Conservation (phyloP, 2,113 vertebrate species). For the Ctenodactylus gundi region DNA sequence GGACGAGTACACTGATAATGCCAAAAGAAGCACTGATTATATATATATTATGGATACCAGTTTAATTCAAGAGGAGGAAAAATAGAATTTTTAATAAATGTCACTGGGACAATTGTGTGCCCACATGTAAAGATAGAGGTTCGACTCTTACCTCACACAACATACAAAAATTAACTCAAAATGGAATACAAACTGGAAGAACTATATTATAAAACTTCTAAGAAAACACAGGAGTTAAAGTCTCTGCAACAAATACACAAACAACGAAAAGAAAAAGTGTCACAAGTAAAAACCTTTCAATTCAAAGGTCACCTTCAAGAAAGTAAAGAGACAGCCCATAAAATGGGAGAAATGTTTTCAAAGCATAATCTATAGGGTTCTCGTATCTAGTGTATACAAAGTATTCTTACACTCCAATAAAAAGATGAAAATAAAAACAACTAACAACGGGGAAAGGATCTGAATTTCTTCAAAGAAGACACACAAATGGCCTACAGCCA, state of each 20-base stretch:
- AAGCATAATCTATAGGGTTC: background rate
- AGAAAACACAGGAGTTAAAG: background rate
- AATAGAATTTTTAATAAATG: background rate
- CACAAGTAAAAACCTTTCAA: background rate
- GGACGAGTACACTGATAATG: background rate
- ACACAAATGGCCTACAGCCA: background rate
- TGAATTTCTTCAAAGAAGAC: slow-evolving; percentile 4
- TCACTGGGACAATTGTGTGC: background rate
- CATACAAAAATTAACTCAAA: background rate
- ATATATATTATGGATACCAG: no score
- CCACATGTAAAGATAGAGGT: background rate
- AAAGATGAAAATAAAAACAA: background rate
- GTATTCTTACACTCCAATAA: background rate
- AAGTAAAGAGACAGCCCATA: background rate
- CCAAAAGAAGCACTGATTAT: background rate
- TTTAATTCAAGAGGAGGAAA: background rate
- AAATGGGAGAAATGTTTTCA: background rate
- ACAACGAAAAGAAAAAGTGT: background rate
- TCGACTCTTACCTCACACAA: background rate
- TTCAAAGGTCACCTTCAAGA: background rate
- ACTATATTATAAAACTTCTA: background rate
- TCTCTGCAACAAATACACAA: background rate
- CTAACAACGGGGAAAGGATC: background rate
- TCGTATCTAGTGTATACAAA: background rate
- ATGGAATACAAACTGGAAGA: background rate